A percentile compares a stretch with the other conserved stretches of the same genome.
phyloP scores from a whole-genome alignment of 53 echinoderm and acorn worm genomes.

The Antedon mediterranea region DNA sequence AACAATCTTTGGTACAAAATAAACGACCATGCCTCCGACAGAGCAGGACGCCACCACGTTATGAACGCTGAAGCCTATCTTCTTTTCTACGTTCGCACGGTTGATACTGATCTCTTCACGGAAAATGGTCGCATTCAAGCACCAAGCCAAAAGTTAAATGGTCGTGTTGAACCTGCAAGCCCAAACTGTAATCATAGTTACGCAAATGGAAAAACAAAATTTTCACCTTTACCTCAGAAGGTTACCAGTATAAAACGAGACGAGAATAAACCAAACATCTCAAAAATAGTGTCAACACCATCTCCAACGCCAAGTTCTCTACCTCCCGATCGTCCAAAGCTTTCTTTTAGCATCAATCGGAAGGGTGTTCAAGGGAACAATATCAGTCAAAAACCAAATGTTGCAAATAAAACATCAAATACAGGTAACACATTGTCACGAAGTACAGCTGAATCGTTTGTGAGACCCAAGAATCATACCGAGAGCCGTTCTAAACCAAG shows the following conservation, averaged over 20 bases:
- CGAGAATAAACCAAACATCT: too few species aligned
- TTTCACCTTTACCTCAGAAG: background rate
- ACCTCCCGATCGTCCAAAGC: background rate
- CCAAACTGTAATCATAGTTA: background rate
- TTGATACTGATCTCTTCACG: background rate
- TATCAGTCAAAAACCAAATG: background rate
- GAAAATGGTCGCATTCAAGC: background rate
- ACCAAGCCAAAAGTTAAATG: background rate
- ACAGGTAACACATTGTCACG: background rate
- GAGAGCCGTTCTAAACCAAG: constrained; percentile 6
- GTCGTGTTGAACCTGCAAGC: background rate
- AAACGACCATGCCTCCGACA: constrained; percentile 82
- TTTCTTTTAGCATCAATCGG: background rate
- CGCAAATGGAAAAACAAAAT: background rate
- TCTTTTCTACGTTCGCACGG: constrained; percentile 71
- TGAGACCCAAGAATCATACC: background rate
- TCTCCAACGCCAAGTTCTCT: background rate
- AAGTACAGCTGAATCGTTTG: constrained; percentile 2
- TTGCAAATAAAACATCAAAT: background rate
- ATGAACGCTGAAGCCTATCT: constrained; percentile 92
- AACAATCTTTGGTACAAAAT: constrained; percentile 97
- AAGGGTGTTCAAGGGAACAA: background rate
- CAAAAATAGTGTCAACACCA: background rate
- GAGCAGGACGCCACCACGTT: constrained; percentile 50
- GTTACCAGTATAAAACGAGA: background rate